A percentile compares a stretch with the other conserved stretches of the same genome.
Evolutionary conservation across 1,140 invertebrate species (phyloP).

Genomic region (Drosophila nigrodunni): DNA sequence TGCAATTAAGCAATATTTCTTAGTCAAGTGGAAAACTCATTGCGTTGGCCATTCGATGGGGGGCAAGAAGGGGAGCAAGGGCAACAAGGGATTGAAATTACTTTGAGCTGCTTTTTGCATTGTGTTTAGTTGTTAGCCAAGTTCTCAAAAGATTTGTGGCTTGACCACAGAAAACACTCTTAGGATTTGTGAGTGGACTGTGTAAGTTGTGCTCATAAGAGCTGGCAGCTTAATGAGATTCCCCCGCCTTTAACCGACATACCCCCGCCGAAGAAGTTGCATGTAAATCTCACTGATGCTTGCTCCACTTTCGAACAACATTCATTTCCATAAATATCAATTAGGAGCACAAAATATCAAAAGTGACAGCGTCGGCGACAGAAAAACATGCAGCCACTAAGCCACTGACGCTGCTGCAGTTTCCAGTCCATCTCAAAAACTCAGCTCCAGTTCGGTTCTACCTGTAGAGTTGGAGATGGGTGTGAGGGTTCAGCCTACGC

Average conservation of each 20-base stretch:
- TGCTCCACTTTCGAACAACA: slow-evolving; percentile 68
- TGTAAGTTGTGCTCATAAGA: slow-evolving; percentile 21
- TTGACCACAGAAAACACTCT: slow-evolving; percentile 2
- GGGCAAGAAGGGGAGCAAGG: neutral
- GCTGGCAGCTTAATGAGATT: slow-evolving; percentile 39
- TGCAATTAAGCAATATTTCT: slow-evolving; percentile 55
- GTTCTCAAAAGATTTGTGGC: slow-evolving; percentile 33
- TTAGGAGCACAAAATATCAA: slow-evolving; percentile 71
- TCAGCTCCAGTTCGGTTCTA: slow-evolving; percentile 7
- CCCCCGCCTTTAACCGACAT: neutral
- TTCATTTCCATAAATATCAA: slow-evolving; percentile 81
- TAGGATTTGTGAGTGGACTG: slow-evolving; percentile 3
- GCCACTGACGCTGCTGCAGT: slow-evolving; percentile 23
- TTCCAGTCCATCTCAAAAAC: neutral
- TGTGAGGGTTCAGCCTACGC: slow-evolving; percentile 45
- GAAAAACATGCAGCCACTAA: slow-evolving; percentile 52
- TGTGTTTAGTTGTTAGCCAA: slow-evolving; percentile 15
- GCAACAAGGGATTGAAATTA: slow-evolving; percentile 42
- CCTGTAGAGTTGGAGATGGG: slow-evolving; percentile 9
- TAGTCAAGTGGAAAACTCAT: slow-evolving; percentile 47
- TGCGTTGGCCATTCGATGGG: slow-evolving; percentile 22
- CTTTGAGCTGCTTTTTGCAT: slow-evolving; percentile 19
- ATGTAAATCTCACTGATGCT: slow-evolving; percentile 69
- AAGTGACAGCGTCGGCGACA: slow-evolving; percentile 61
- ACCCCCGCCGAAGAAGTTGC: slow-evolving; percentile 31